phyloP scores from a whole-genome alignment of 2,888 invertebrate species.

The Homarus gammarus region DNA sequence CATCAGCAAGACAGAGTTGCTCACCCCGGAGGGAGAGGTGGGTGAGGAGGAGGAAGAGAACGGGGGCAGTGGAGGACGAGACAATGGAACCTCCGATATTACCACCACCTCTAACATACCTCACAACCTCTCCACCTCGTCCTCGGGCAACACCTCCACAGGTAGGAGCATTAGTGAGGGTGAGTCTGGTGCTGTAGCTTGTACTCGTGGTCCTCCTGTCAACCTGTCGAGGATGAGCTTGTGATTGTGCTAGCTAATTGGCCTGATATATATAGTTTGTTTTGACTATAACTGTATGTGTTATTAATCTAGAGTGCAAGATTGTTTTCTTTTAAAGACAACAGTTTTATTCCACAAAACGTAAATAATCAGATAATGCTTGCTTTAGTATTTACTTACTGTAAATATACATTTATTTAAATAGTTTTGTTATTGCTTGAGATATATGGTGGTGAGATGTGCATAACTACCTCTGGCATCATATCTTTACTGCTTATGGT shows the following conservation, averaged over 20 bases:
- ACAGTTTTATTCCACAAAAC: too few relatives aligned
- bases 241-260: background rate
- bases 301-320: background rate
- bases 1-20: conserved; percentile 65
- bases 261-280: background rate
- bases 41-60: conserved; percentile 66
- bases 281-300: too few relatives aligned
- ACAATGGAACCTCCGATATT: conserved; percentile 49
- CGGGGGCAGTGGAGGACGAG: conserved; percentile 17
- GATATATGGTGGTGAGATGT: background rate
- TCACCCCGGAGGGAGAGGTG: conserved; percentile 66
- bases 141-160: conserved; percentile 66
- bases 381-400: too few relatives aligned
- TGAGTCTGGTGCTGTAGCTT: too few relatives aligned
- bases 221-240: too few relatives aligned
- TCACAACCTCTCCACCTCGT: conserved; percentile 61
- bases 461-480: background rate
- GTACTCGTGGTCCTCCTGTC: too few relatives aligned
- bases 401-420: too few relatives aligned
- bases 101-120: conserved; percentile 47
- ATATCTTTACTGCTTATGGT: background rate
- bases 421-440: background rate
- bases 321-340: background rate
- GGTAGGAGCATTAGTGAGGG: conserved; percentile 57
- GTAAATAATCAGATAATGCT: too few relatives aligned